Percentiles rank a stretch among this genome's conserved stretches.
Conservation (phyloP, 2,888 invertebrate genomes). For the Temnothorax ravouxi region DNA sequence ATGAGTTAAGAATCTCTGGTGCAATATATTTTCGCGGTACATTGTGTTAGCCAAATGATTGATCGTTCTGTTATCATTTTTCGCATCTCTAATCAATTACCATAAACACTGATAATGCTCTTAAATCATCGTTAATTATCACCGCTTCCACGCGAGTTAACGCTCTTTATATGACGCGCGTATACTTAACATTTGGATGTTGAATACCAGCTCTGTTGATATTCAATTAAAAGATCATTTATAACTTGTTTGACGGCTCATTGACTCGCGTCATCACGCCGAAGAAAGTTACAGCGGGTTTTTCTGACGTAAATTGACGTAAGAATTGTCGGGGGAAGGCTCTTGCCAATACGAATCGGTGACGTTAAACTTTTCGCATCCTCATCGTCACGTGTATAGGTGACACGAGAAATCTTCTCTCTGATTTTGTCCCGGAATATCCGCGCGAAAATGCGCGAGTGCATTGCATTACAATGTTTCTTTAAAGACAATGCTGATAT, state of each 20-base stretch:
- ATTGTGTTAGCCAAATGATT: conserved; percentile 5
- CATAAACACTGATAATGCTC: conserved; percentile 38
- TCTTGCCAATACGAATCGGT: not conserved
- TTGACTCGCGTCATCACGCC: not conserved
- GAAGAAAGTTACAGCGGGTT: not conserved
- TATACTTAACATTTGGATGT: conserved; percentile 2
- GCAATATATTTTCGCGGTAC: not conserved
- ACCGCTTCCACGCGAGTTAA: not conserved
- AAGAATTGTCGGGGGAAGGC: too few species aligned
- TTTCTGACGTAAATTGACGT: conserved; percentile 11
- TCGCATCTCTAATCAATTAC: conserved; percentile 23
- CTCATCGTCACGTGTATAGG: not conserved
- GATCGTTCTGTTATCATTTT: conserved; percentile 16
- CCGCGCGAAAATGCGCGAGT: not conserved
- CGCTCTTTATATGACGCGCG: not conserved
- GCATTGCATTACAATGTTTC: not conserved
- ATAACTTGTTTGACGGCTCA: conserved; percentile 12
- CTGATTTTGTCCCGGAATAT: not conserved
- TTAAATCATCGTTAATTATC: conserved; percentile 25
- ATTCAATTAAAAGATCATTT: conserved; percentile 41
- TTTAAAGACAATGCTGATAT: not conserved
- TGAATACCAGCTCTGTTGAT: conserved; percentile 15
- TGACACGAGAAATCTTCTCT: not conserved
- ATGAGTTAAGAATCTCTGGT: conserved; percentile 7
- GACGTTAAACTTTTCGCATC: not conserved